Base-by-base conservation (phyloP, 2,888 invertebrate species). In the Adelphocoris suturalis region DNA sequence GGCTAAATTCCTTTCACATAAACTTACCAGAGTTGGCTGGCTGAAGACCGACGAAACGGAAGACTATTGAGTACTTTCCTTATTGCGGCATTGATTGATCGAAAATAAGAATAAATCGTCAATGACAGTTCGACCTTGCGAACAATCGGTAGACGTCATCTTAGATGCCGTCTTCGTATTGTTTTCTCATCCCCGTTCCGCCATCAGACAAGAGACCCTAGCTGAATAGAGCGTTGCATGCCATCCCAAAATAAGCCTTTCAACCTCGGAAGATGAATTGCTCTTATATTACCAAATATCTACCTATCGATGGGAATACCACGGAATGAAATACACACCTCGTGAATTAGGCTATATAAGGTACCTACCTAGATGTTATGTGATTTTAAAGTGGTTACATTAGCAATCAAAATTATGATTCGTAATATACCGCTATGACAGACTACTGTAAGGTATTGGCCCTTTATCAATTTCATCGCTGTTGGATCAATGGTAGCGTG, bases 61-160 rank as follows among this genome's bases (percentile, higher is more conserved):
- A 37, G 37, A 37, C 2, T 37, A 37, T 37, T 37, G 37, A 37
- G 37, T 37, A 37, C 52, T 52, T 52, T 16, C 52, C 13, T 52
- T 11, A 52, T 16, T 14, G 52, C 52, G 52, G 2, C 19, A 61
- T 61, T 61, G 61, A 61, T 61, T 61, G 61, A 52, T 52, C 19
- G 19, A n/a, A 61, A 61, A 16, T 19, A 61, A 19, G 61, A 61
- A 61, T 61, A 61, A 61, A 61, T n/a, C 61, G 9, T 19, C 61
- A 61, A n/a, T n/a, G 61, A 61, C 61, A 61, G 61, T 61, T 61
- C 61, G 61, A 61, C 61, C 61, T 61, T 61, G 61, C 61, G 3
- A 61, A 61, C 61, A 16, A 61, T 16, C 57, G 13, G 16, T 16
- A 57, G 57, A 57, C 11, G 57, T 57, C 57, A 16, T 61, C 11